Base-by-base conservation (phyloP, 2,113 vertebrate genomes). In the Mormyrus lacerda region DNA sequence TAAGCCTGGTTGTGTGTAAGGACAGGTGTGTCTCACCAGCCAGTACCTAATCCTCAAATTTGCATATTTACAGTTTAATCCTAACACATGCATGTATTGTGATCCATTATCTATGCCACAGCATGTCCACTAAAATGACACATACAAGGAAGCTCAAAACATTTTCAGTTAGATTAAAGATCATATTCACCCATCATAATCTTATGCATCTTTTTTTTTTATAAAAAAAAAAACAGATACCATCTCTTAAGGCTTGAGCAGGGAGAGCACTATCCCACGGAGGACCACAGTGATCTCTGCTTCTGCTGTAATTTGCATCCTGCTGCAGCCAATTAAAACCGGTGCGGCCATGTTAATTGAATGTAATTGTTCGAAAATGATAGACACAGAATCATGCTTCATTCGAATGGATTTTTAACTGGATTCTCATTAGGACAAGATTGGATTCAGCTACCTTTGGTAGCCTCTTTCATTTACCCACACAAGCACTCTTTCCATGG, bases 331-430 rank as follows among this genome's bases (percentile, higher is more conserved):
- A 48, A 89, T 69, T 89, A 69, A 86, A 69, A 65, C 6, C n/a
- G 24, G 31, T 11, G 24, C 15, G 0, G n/a, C 55, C 19, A 27
- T 73, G 24, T 86, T 89, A 89, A 89, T 73, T 89, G 31, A 89
- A 69, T 85, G 55, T 86, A 89, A 86, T 89, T 89, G 82, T 86
- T 85, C 69, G 42, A 86, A 86, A 89, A 86, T 69, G 53, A 65
- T 17, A 89, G 47, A 45, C 44, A 50, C n/a, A 55, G 53, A 89
- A 86, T 89, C 44, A 31, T 61, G 55, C 58, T 89, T 47, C 58
- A 31, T 65, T 39, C 24, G 42, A 86, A 86, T 53, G 76, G 35
- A 84, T 39, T 48, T 13, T 84, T 89, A 58, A 84, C 73, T 79
- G 73, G 73, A 9, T 84, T n/a, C 79, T 89, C 31, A 55, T 83